These are phyloP conservation scores for Mythimna loreyi DNA, from an alignment of 2,888 invertebrate genomes.

Conservation along the genomic window DNA sequence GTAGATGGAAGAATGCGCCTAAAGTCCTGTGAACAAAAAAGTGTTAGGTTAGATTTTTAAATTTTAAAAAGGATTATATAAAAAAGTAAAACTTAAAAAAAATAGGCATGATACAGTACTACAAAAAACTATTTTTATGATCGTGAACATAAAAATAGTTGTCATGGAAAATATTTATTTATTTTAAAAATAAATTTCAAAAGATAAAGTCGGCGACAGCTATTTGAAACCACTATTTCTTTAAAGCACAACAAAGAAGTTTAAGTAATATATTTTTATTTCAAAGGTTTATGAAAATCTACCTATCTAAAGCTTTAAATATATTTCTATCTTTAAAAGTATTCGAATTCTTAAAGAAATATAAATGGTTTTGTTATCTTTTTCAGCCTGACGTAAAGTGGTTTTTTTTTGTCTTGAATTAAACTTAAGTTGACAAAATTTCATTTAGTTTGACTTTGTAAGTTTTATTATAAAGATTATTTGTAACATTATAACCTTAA, in stretches of 20 bases:
- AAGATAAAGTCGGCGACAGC: not conserved
- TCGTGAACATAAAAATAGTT: no score
- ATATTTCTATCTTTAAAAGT: constrained; percentile 4
- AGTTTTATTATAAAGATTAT: not conserved
- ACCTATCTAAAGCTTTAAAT: not conserved
- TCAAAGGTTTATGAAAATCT: not conserved
- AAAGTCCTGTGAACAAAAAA: constrained; percentile 91
- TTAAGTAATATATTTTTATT: not conserved
- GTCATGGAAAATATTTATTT: no score
- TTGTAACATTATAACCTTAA: not conserved
- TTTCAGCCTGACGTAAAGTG: not conserved
- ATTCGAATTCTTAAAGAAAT: constrained; percentile 12
- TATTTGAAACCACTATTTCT: not conserved
- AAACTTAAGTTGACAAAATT: not conserved
- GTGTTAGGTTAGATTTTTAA: no score
- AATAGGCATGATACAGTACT: no score
- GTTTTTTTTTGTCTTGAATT: not conserved
- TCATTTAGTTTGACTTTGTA: not conserved
- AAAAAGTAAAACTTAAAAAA: no score
- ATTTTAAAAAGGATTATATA: no score
- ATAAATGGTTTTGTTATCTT: not conserved
- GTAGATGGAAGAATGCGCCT: constrained; percentile 96
- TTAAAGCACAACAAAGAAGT: not conserved
- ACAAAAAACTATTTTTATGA: not conserved
- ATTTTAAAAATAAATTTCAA: no score